Evolutionary conservation across 37 sponge, comb jelly and placozoan species (phyloP), one percentile per base, ranked within the genome.

Genomic region (Axinella damicornis): DNA sequence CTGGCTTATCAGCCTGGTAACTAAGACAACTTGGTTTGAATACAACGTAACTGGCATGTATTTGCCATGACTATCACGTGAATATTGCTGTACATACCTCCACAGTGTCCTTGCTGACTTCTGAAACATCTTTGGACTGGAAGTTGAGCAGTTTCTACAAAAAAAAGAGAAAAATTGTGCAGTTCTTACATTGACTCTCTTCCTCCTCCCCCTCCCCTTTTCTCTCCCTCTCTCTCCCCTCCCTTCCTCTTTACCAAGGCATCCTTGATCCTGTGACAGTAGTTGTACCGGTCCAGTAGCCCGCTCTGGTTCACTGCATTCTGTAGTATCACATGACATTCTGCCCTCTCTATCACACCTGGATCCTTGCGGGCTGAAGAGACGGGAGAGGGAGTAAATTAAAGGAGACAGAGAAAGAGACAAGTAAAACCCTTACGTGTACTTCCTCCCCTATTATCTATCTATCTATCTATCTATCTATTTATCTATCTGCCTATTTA

Each of bases 81-180:
- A n/a, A n/a, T n/a, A n/a, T n/a, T n/a, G n/a, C 46, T 12, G 34
- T 34, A 73, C 74, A 46, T 1, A 73, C 74, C n/a, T 80, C 82
- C 66, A 87, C 81, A 57, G 82, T 87, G 53, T 71, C 19, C 20
- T 38, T 52, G 53, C 71, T 86, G 20, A 78, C 72, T 57, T 86
- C 86, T 19, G 79, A 71, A 22, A 58, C 85, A 76, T 85, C 78
- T 30, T 68, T 77, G 28, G 79, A 58, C 58, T 78, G 79, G 27
- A 78, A 68, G 36, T 34, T 71, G 71, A 86, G 53, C 53, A 86
- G 79, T 86, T 86, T 86, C 86, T 86, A 77, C 9, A 41, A 31
- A 81, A 9, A 33, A 57, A 82, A 46, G 39, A 69, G 11, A 62
- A 39, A 60, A n/a, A 55, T 1, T 33, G 14, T 67, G 52, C 4